These are phyloP conservation scores for Herminia tarsipennalis DNA, from an alignment of 2,888 invertebrate species.

Conservation along the genomic window DNA sequence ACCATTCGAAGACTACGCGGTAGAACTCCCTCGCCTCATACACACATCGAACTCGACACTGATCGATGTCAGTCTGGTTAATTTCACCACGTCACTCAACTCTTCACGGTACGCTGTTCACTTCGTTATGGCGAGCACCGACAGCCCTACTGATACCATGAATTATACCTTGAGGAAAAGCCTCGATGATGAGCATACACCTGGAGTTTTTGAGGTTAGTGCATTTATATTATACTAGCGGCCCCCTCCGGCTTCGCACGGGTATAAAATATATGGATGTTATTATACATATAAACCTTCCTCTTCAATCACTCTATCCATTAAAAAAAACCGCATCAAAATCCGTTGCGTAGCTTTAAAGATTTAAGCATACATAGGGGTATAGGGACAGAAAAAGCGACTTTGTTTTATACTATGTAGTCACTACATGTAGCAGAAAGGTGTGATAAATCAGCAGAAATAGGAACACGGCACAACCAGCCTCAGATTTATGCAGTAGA, in stretches of 20 bases:
- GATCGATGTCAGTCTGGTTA: constrained; percentile 86
- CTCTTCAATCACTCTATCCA: too few species aligned
- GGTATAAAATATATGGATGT: too few species aligned
- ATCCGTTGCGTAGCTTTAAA: too few species aligned
- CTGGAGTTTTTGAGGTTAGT: constrained; percentile 89
- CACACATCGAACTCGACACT: constrained; percentile 88
- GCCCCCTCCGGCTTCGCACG: too few species aligned
- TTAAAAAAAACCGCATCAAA: too few species aligned
- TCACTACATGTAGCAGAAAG: too few species aligned
- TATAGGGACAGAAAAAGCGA: too few species aligned
- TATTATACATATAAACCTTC: too few species aligned
- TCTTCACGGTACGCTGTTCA: constrained; percentile 87
- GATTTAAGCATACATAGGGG: too few species aligned
- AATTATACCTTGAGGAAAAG: constrained; percentile 78
- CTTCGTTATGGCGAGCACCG: constrained; percentile 81
- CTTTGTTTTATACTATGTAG: background rate
- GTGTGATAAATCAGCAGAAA: too few species aligned
- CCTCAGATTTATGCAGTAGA: too few species aligned
- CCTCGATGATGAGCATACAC: constrained; percentile 90
- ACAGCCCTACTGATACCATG: constrained; percentile 66
- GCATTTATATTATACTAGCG: background rate
- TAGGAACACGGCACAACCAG: too few species aligned
- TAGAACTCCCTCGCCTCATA: constrained; percentile 86
- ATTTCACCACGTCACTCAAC: constrained; percentile 79
- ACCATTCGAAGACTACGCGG: constrained; percentile 77